Evolutionary conservation across 1,140 invertebrate species (phyloP).

Genomic region (Trichoplusia ni): DNA sequence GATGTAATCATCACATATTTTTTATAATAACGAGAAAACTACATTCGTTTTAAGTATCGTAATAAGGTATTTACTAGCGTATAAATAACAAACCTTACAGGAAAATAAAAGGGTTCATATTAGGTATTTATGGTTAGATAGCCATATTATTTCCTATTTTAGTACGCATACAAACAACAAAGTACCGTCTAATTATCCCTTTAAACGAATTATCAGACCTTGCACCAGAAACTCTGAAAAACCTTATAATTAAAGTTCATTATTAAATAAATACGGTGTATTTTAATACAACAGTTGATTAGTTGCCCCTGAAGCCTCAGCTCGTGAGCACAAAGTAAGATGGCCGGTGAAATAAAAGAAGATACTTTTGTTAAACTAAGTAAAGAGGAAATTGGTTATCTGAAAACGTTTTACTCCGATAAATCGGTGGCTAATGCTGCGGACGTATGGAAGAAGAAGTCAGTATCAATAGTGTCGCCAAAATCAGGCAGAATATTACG

Average conservation of each 20-base stretch:
- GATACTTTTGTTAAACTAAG: slow-evolving; percentile 50
- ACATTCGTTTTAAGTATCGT: no score
- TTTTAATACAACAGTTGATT: not conserved
- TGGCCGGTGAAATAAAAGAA: slow-evolving; percentile 53
- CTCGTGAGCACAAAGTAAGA: slow-evolving; percentile 31
- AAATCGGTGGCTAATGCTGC: slow-evolving; percentile 39
- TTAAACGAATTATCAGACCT: not conserved
- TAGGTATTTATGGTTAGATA: no score
- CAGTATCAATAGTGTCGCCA: slow-evolving; percentile 57
- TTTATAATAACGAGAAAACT: no score
- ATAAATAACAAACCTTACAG: no score
- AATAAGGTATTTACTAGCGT: no score
- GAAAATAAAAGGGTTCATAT: no score
- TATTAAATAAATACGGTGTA: slow-evolving; percentile 9
- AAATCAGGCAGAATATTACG: slow-evolving; percentile 54
- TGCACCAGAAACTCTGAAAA: slow-evolving; percentile 20
- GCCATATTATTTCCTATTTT: no score
- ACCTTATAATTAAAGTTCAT: not conserved
- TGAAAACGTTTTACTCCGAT: slow-evolving; percentile 50
- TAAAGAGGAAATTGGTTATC: slow-evolving; percentile 53
- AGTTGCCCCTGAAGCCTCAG: slow-evolving; percentile 16
- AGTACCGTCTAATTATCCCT: slow-evolving; percentile 3
- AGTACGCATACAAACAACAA: slow-evolving; percentile 16
- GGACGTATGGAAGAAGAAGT: slow-evolving; percentile 63
- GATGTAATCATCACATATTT: no score